phyloP scores from a whole-genome alignment of 2,797 vertebrate genomes.

The Artibeus jamaicensis region DNA sequence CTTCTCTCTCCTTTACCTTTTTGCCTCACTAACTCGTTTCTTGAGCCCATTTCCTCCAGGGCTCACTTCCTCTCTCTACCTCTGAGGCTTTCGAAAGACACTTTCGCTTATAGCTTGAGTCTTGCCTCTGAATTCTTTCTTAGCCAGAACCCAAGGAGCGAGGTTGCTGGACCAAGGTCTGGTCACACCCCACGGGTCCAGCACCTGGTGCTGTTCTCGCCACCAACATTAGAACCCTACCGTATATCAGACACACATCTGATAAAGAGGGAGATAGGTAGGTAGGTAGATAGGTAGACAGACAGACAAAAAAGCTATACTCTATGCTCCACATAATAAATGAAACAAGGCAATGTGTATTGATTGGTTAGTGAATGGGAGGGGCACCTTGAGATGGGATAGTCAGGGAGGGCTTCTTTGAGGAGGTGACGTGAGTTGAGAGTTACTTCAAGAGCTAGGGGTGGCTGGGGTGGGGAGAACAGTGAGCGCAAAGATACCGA shows the following conservation, averaged over 20 bases:
- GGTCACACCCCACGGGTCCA: neutral
- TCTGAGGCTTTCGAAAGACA: neutral
- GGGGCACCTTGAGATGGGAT: neutral
- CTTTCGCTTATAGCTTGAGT: neutral
- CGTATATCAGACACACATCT: neutral
- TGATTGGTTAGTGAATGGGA: neutral
- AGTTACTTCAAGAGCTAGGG: neutral
- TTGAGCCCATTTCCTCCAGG: neutral
- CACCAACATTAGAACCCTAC: neutral
- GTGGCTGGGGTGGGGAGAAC: neutral
- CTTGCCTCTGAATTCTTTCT: neutral
- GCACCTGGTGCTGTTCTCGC: neutral
- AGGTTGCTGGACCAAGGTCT: neutral
- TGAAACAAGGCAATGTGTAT: neutral
- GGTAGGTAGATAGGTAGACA: neutral
- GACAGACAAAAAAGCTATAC: neutral
- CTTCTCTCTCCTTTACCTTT: neutral
- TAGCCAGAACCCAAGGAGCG: neutral
- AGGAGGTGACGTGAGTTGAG: neutral
- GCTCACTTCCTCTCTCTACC: neutral
- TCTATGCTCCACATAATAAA: neutral
- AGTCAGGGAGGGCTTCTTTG: neutral
- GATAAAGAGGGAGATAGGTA: neutral
- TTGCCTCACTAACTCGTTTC: neutral
- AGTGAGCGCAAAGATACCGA: neutral